Base-by-base conservation (phyloP, 2,888 invertebrate species). In the Neelides folsomi region DNA sequence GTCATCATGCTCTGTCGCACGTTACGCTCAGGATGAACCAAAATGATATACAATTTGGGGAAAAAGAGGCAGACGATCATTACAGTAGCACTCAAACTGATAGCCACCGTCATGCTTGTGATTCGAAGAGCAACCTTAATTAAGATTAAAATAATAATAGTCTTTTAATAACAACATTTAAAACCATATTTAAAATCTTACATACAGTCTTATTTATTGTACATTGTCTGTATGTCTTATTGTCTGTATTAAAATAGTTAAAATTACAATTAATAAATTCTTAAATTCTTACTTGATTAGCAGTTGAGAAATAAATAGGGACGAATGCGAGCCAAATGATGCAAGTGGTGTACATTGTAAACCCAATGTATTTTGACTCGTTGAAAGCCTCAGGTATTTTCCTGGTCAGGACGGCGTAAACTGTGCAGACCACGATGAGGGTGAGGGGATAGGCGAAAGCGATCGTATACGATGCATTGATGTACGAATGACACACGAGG, bases 311-410 rank as follows among this genome's bases (percentile, higher is more conserved):
- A 74, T 95, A 95, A 47, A 97, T 78, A 6, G 95, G 93, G 52
- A 97, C 89, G 72, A 97, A 97, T 16, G 97, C 97, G 61, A 93
- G 75, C 97, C 97, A 97, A 69, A 95, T 93, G 59, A 94, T 87
- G 71, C 93, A 92, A 27, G 94, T 95, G 41, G 94, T 94, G 74
- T 93, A 98, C 97, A 98, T 97, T 19, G 95, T 94, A 73, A 98
- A 97, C 79, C 97, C 94, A 66, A 93, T 93, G 73, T 93, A 90
- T 73, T 93, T 93, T 66, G 92, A 92, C 73, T 94, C 97, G 72
- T 98, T 97, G 72, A 97, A 98, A 39, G 94, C 94, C 71, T 97
- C 97, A 0, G 97, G 98, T 57, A 97, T 87, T 75, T 97, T 97
- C 62, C 97, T 77, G 0, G 93, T 94, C 44, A 92, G 79, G 1